phyloP scores from a whole-genome alignment of 2,113 vertebrate genomes.

The Crotalus tigris region DNA sequence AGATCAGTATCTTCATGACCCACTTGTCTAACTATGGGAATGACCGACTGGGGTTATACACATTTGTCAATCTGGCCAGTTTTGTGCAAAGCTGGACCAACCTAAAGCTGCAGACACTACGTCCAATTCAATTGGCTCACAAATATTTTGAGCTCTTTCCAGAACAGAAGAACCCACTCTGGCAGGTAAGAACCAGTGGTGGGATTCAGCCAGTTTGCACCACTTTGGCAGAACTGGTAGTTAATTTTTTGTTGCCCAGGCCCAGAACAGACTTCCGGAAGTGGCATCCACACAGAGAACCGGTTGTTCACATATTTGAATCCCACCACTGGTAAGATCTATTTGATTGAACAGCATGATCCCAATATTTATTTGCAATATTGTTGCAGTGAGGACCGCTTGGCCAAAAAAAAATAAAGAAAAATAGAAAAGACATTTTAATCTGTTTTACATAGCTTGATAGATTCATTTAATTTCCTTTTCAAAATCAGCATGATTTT shows the following conservation, averaged over 20 bases:
- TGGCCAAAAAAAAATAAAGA: not conserved
- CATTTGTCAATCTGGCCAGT: conserved; percentile 88
- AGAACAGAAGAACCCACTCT: conserved; percentile 90
- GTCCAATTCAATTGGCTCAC: conserved; percentile 85
- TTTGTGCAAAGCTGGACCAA: conserved; percentile 92
- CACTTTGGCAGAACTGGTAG: no score
- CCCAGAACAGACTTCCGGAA: no score
- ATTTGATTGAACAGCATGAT: not conserved
- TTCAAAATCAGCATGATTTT: conserved; percentile 4
- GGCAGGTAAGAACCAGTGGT: conserved; percentile 81
- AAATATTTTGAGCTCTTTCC: conserved; percentile 97
- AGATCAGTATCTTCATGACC: conserved; percentile 99
- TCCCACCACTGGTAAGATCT: conserved; percentile 67
- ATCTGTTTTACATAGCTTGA: not conserved
- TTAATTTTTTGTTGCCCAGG: no score
- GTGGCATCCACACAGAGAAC: no score
- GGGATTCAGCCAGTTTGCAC: no score
- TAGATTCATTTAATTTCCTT: conserved; percentile 1
- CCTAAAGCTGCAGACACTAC: conserved; percentile 85
- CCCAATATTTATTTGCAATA: rapidly evolving
- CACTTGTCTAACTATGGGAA: conserved; percentile 98
- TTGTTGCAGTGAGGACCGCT: not conserved
- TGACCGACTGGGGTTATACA: conserved; percentile 94
- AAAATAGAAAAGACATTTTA: not conserved
- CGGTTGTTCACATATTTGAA: no score